phyloP scores from a whole-genome alignment of 2,797 vertebrate genomes.

The Smutsia gigantea region DNA sequence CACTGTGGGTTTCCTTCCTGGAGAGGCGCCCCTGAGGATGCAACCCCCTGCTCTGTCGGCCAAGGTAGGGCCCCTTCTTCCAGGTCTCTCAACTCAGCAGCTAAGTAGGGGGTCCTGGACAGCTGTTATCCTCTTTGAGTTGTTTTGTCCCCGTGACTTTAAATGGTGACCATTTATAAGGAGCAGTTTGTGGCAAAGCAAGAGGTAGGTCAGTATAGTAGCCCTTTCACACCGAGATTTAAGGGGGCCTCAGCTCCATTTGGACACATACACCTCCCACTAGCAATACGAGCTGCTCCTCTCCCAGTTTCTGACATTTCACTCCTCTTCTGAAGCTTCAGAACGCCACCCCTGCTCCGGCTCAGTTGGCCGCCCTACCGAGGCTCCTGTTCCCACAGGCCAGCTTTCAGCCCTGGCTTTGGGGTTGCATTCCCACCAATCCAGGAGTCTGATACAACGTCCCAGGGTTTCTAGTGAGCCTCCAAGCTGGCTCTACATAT shows the following conservation, averaged over 20 bases:
- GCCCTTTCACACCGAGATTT: neutral
- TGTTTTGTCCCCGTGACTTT: neutral
- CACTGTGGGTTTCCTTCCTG: neutral
- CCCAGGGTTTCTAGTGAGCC: neutral
- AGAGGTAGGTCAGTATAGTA: rapidly evolving
- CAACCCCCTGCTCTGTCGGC: too few relatives aligned
- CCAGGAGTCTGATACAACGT: rapidly evolving
- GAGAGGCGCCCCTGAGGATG: too few relatives aligned
- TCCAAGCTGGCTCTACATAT: neutral
- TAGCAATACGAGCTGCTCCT: rapidly evolving
- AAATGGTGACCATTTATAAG: too few relatives aligned
- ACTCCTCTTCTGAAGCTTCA: neutral
- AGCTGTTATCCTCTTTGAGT: rapidly evolving
- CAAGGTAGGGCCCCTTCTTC: too few relatives aligned
- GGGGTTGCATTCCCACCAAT: neutral
- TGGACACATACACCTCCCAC: neutral
- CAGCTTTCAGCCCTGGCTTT: rapidly evolving
- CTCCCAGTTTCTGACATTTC: neutral
- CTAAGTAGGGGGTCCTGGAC: neutral
- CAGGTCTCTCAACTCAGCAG: neutral
- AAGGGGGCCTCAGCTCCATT: too few relatives aligned
- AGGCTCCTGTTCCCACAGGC: neutral
- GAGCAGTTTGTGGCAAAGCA: neutral
- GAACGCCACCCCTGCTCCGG: neutral
- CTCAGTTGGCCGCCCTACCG: neutral